These are phyloP conservation scores for Stratiolaelaps scimitus DNA, from an alignment of 1,140 invertebrate genomes.

Conservation along the genomic window DNA sequence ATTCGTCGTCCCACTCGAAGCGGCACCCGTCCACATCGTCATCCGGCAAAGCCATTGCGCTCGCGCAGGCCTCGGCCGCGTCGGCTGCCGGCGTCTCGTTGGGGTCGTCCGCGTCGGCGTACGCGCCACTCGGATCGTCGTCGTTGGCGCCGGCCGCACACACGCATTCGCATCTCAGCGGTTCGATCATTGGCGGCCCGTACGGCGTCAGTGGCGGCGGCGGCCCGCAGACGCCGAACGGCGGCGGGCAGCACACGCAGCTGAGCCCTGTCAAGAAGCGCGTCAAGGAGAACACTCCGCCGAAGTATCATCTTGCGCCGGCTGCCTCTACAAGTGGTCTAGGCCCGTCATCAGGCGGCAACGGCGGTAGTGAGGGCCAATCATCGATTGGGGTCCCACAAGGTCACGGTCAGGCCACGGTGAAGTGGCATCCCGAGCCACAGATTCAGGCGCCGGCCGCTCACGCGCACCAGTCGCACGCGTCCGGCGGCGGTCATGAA, in stretches of 20 bases:
- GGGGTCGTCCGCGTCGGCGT: too few species aligned
- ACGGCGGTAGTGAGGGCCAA: too few species aligned
- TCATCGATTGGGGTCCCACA: background rate
- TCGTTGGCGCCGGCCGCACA: background rate
- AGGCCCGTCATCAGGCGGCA: too few species aligned
- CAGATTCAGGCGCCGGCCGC: too few species aligned
- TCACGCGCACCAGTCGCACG: too few species aligned
- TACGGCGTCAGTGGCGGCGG: too few species aligned
- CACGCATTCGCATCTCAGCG: background rate
- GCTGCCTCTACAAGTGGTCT: background rate
- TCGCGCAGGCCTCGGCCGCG: constrained; percentile 18
- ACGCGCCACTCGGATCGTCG: background rate
- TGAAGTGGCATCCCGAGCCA: constrained; percentile 25
- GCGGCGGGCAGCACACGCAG: constrained; percentile 49
- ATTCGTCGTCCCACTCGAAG: constrained; percentile 22
- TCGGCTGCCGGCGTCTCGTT: constrained; percentile 10
- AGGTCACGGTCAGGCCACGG: background rate
- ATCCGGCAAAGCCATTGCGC: background rate
- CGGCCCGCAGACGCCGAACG: constrained; percentile 4
- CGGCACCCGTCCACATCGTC: constrained; percentile 14
- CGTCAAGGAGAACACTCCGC: constrained; percentile 91
- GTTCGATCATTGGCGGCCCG: too few species aligned
- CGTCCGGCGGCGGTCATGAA: too few species aligned
- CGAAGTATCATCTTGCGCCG: constrained; percentile 41
- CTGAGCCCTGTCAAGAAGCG: constrained; percentile 91